Evolutionary conservation across 35 echinoderm and acorn worm species (phyloP), one percentile per base, ranked within the genome.

Genomic region (Anneissia japonica): DNA sequence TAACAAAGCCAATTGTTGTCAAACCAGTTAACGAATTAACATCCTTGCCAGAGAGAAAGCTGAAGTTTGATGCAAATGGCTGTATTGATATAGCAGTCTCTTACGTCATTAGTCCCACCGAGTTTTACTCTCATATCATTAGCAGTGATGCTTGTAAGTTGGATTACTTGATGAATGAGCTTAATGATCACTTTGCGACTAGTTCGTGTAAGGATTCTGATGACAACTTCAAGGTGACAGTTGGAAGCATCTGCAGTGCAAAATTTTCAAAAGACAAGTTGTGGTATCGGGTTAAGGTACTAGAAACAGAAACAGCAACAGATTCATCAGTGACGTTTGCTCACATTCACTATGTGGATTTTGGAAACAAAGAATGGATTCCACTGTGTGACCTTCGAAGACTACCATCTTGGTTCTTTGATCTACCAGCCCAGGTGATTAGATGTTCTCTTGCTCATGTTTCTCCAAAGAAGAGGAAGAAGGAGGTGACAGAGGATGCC

Each of bases 111-210:
- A 84, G 73, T 34, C 91, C 91, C 0, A 35, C 33, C 4, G 87
- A 93, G 39, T 93, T 93, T 82, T 93, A 93, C 43, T 45, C 84
- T 31, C 91, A 93, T 41, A 33, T 89, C 0, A 81, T 93, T 32
- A 85, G 38, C 23, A 12, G 34, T 19, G 81, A 93, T 16, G 81
- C 76, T 43, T 16, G 72, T 37, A 88, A 81, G 26, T 78, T 93
- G 51, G 91, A 93, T 37, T 80, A 72, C 82, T 84, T 93, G 73
- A 38, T 74, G 30, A 46, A 80, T 11, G 91, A 93, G 30, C 86
- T 93, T 14, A 88, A 93, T 36, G 46, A 84, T 0, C 30, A 36
- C 34, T 93, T 89, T 32, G 14, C 1, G 0, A 32, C n/a, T 4
- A 38, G 36, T 19, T 36, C 34, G 36, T 84, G 36, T 28, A 51